Percentiles rank a stretch among this genome's conserved stretches.
Evolutionary conservation across 2,797 vertebrate species (phyloP).

Genomic region (Threskiornis aethiopicus): DNA sequence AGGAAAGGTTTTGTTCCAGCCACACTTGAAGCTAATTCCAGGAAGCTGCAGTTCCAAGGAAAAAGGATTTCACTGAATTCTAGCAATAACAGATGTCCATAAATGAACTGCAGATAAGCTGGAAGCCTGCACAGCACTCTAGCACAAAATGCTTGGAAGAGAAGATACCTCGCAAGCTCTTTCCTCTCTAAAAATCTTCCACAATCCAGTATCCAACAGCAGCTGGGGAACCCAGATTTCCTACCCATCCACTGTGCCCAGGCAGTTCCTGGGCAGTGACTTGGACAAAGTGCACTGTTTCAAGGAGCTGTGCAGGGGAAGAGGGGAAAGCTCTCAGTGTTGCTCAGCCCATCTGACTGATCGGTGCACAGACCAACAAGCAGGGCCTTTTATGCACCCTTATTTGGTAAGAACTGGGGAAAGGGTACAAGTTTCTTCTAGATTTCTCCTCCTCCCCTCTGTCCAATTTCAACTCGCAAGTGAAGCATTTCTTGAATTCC

Average conservation of each 20-base stretch:
- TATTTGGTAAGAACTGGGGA: background rate
- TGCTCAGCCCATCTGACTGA: background rate
- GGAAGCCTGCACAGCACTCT: background rate
- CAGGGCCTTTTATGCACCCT: background rate
- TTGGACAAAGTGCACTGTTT: background rate
- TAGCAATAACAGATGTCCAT: background rate
- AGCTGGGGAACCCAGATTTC: background rate
- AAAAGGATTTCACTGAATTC: background rate
- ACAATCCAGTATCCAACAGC: background rate
- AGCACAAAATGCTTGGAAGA: background rate
- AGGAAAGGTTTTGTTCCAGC: background rate
- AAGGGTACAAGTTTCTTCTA: background rate
- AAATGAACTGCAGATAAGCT: background rate
- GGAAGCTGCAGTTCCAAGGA: background rate
- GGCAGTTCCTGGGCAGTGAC: background rate
- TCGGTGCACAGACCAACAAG: background rate
- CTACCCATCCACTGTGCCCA: background rate
- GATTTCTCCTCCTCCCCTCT: background rate
- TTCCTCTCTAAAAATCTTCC: background rate
- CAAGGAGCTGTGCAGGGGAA: background rate
- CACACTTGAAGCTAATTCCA: background rate
- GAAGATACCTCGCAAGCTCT: background rate
- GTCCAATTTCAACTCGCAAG: background rate
- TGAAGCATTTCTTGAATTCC: background rate
- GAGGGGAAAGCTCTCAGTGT: background rate